phyloP scores from a whole-genome alignment of 2,888 invertebrate genomes.

The Protonemura montana region DNA sequence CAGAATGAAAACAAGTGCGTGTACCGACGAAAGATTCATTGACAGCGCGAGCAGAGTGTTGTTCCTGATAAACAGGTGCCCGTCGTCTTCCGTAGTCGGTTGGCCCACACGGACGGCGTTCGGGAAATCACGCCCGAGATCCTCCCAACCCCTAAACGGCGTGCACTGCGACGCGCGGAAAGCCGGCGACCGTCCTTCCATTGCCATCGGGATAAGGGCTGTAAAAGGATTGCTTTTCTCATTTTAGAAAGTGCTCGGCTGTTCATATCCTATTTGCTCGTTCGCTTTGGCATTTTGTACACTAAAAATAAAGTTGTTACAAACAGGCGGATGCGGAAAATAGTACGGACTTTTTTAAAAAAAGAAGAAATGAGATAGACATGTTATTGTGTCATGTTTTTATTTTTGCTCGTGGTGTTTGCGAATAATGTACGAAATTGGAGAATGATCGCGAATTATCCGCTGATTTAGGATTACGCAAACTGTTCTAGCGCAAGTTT shows the following conservation, averaged over 20 bases:
- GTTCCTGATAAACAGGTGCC: neutral
- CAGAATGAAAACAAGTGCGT: too few species aligned
- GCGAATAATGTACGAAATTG: neutral
- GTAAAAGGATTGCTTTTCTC: constrained; percentile 12
- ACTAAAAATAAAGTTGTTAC: neutral
- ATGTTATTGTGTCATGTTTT: neutral
- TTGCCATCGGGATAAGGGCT: neutral
- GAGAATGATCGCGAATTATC: constrained; percentile 7
- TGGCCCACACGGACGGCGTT: neutral
- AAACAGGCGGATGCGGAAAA: neutral
- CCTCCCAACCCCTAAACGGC: neutral
- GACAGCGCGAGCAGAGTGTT: too few species aligned
- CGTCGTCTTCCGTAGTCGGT: neutral
- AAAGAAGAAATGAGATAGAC: neutral
- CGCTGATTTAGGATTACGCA: neutral
- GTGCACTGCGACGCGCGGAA: too few species aligned
- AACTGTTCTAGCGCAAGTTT: neutral
- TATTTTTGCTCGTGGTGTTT: neutral
- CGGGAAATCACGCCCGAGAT: neutral
- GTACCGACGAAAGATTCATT: too few species aligned
- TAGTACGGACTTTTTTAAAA: neutral
- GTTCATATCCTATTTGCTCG: neutral
- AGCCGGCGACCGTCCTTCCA: neutral
- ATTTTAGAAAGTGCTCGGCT: neutral
- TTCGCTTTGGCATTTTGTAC: neutral